phyloP scores from a whole-genome alignment of 1,140 invertebrate genomes.

The Oscheius sp. region DNA sequence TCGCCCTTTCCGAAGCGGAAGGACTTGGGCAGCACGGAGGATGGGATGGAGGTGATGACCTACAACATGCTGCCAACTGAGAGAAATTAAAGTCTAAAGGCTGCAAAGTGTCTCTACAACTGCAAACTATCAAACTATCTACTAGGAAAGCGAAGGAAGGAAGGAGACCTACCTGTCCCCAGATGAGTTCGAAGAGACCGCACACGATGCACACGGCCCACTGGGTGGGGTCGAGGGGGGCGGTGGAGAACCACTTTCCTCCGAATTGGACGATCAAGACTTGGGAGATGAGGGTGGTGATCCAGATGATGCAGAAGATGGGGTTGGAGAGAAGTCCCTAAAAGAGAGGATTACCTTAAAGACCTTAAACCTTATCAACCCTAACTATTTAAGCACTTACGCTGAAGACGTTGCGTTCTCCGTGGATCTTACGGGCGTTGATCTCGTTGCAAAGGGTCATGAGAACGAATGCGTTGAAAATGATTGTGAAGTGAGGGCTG shows the following conservation, averaged over 20 bases:
- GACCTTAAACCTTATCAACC: too few species aligned
- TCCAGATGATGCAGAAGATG: conserved; percentile 97
- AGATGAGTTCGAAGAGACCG: conserved; percentile 87
- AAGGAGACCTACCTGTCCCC: conserved; percentile 78
- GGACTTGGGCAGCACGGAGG: conserved; percentile 54
- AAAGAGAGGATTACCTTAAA: too few species aligned
- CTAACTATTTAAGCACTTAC: conserved; percentile 19
- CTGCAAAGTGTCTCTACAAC: background rate
- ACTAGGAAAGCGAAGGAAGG: too few species aligned
- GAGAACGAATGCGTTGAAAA: conserved; percentile 99
- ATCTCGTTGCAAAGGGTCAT: conserved; percentile 99
- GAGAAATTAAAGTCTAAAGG: background rate
- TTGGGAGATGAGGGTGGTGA: conserved; percentile 86
- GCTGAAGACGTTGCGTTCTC: conserved; percentile 86
- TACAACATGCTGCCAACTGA: conserved; percentile 19
- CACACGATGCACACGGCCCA: conserved; percentile 98
- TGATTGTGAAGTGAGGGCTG: conserved; percentile 94
- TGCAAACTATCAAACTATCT: too few species aligned
- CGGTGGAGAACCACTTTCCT: conserved; percentile 91
- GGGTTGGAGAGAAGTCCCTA: conserved; percentile 92
- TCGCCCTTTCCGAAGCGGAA: conserved; percentile 57
- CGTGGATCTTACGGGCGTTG: conserved; percentile 98
- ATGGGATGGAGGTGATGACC: conserved; percentile 58
- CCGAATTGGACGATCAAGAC: conserved; percentile 95
- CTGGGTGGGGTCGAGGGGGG: conserved; percentile 81